These are phyloP conservation scores for Choloepus didactylus DNA, from an alignment of 2,797 vertebrate species.

Conservation along the genomic window DNA sequence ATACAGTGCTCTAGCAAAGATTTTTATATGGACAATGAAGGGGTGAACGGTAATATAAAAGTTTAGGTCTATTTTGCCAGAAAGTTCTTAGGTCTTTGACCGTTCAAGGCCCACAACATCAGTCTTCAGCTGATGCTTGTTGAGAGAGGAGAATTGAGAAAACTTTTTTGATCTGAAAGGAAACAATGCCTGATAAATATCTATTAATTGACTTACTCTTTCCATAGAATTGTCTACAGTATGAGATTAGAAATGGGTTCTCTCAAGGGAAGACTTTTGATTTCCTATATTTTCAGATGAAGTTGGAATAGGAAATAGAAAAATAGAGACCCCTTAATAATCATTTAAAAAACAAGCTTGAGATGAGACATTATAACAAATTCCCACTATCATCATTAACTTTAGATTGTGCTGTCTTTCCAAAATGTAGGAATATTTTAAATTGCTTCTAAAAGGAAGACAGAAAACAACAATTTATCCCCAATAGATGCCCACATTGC, in stretches of 20 bases:
- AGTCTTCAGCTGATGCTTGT: constrained; percentile 2
- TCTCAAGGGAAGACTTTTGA: not conserved
- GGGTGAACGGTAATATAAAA: not conserved
- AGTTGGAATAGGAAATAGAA: not conserved
- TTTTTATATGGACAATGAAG: not conserved
- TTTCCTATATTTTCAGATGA: constrained; percentile 20
- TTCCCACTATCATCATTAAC: constrained; percentile 9
- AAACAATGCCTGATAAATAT: not conserved
- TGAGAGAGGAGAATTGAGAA: constrained; percentile 37
- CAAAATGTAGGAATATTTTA: not conserved
- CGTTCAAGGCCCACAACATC: not conserved
- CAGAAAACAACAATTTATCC: not conserved
- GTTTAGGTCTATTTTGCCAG: not conserved
- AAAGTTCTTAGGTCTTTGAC: constrained; percentile 14
- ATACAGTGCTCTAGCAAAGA: not conserved
- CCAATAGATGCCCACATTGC: not conserved
- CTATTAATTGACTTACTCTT: constrained; percentile 10
- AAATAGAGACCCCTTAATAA: not conserved
- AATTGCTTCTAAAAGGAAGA: not conserved
- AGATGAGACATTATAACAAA: constrained; percentile 1
- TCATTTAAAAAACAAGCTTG: not conserved
- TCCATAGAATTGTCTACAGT: not conserved
- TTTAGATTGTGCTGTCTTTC: constrained; percentile 14
- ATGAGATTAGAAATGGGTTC: not conserved
- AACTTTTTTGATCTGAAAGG: constrained; percentile 32